Percentiles rank a stretch among this genome's conserved stretches.
phyloP scores from a whole-genome alignment of 1,140 invertebrate species.

The Scaptodrosophila lebanonensis region DNA sequence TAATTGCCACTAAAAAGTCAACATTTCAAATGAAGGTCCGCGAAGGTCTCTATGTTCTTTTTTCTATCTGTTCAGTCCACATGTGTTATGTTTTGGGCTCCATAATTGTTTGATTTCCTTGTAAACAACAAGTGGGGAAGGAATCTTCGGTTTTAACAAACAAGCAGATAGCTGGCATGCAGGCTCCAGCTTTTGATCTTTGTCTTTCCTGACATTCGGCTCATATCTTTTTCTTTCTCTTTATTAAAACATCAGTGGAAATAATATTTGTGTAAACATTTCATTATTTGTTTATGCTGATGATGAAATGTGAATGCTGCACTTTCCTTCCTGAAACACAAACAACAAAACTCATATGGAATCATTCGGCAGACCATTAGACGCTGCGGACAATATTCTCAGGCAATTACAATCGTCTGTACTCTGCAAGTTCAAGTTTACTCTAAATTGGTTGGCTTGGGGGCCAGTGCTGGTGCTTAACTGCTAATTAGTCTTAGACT shows the following conservation, averaged over 20 bases:
- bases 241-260: conserved; percentile 23
- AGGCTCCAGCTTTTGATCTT: conserved; percentile 48
- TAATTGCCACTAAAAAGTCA: conserved; percentile 45
- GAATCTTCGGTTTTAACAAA: conserved; percentile 55
- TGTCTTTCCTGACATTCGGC: conserved; percentile 9
- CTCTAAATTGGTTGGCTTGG: too few species aligned
- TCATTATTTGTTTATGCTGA: conserved; percentile 44
- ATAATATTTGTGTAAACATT: conserved; percentile 49
- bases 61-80: not conserved
- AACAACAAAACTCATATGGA: too few species aligned
- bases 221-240: conserved; percentile 7
- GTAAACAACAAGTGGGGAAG: conserved; percentile 39
- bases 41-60: conserved; percentile 19
- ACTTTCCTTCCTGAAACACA: conserved; percentile 9
- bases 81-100: too few species aligned
- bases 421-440: too few species aligned
- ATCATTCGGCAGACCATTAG: too few species aligned
- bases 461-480: conserved; percentile 8
- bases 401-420: too few species aligned
- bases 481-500: conserved; percentile 41
- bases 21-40: too few species aligned
- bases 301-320: conserved; percentile 32
- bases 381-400: too few species aligned
- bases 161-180: conserved; percentile 28
- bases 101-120: conserved; percentile 55